Evolutionary conservation across 2,797 vertebrate species (phyloP), one percentile per base, ranked within the genome.

Genomic region (Clamator glandarius): DNA sequence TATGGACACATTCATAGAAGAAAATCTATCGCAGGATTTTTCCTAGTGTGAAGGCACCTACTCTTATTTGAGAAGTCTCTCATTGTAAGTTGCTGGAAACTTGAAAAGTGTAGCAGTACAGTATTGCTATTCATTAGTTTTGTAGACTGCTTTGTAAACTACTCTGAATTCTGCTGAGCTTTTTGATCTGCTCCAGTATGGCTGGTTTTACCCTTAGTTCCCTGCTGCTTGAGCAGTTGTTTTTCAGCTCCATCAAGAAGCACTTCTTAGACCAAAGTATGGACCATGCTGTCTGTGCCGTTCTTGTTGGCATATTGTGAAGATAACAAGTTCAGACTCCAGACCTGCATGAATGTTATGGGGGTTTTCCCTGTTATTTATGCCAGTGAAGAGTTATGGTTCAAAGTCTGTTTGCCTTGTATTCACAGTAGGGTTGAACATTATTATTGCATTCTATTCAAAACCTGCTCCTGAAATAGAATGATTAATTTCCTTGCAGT

Each of bases 401-500:
- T 92, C 19, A 11, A 82, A 85, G 28, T 19, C 21, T 63, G 8
- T 75, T 66, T 89, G 35, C 48, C n/a, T 67, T n/a, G 19, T 83
- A 87, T 77, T 79, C 64, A 35, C 52, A 68, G 24, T n/a, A 42
- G 61, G 25, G 25, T 17, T 74, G 11, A 26, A 3, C 25, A 26
- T 76, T 93, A 67, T 61, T 95, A 84, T 75, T 73, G 31, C 48
- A 35, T 54, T 41, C 36, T 67, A 33, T 94, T 91, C 55, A 77
- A 87, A 94, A 89, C 13, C 4, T 52, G 17, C 48, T 82, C 25
- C 26, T 74, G 82, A 87, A 87, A 50, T 29, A 64, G 52, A 74
- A 68, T 80, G 67, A 83, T 82, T 93, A 67, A 92, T 91, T 92
- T 94, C 33, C 29, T 80, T 50, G 35, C 54, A 33, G 64, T 36